Base-by-base conservation (phyloP, 2,113 vertebrate species). In the Ochotona curzoniae region DNA sequence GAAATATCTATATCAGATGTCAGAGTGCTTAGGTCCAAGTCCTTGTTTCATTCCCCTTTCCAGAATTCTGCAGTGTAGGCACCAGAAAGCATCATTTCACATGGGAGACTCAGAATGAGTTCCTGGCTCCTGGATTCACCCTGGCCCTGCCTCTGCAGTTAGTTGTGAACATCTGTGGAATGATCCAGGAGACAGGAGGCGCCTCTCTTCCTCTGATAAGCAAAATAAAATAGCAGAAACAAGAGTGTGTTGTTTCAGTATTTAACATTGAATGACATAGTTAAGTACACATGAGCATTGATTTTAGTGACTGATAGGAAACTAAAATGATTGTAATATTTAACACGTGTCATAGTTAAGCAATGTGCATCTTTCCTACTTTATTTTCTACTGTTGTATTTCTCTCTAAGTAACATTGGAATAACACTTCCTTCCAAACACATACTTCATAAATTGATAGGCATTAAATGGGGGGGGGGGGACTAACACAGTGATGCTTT, bases 181-280 rank as follows among this genome's bases (percentile, higher is more conserved):
- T 57, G 18, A 57, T 5, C 18, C 54, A 57, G 14, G 1, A 6
- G 18, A 57, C 15, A 18, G 54, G 54, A 57, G 54, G 18, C 15
- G 14, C 6, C 54, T 57, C 54, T 57, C 54, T 57, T 18, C 15
- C 54, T 17, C 54, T 57, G 54, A 57, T 20, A 57, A 57, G 18
- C 18, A 57, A 57, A 57, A 57, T 57, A 57, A 44, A 44, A 44
- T 44, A 44, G 38, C 38, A 44, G 54, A 91, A 4, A 93, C 61
- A 86, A 79, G 80, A 91, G 26, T 71, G 11, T 93, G 47, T 91
- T 90, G 49, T 54, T 86, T 70, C 93, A 54, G 32, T 81, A 54
- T 14, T 93, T 67, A 84, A 82, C 74, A 69, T 85, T 21, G 1
- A 80, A n/a, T n/a, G 35, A 12, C 38, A 51, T 78, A 15, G 51